Evolutionary conservation across 2,113 vertebrate genomes (phyloP).

Genomic region (Phoxinus phoxinus): DNA sequence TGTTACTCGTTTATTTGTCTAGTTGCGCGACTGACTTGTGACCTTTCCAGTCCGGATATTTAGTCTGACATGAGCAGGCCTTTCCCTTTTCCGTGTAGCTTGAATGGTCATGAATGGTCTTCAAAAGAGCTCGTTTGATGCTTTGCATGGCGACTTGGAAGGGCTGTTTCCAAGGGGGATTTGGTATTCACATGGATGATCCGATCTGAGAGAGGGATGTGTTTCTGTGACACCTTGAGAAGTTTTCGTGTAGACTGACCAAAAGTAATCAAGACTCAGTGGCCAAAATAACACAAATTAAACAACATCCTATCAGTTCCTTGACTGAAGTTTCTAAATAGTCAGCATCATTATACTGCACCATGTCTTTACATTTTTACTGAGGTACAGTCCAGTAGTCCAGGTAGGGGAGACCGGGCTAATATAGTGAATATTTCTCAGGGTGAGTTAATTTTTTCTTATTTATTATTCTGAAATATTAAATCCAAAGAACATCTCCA

Average conservation of each 20-base stretch:
- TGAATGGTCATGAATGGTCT: conserved; percentile 56
- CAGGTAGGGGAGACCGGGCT: neutral
- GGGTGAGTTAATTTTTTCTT: neutral
- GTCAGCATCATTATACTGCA: neutral
- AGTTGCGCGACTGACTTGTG: conserved; percentile 65
- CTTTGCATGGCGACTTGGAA: neutral
- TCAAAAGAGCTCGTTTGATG: conserved; percentile 52
- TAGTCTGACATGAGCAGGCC: conserved; percentile 67
- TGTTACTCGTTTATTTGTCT: conserved; percentile 73
- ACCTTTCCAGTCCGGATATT: conserved; percentile 72
- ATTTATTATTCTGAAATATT: neutral
- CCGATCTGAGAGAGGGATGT: neutral
- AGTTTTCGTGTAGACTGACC: neutral
- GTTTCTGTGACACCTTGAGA: neutral
- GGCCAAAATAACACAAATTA: neutral
- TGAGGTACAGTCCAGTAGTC: too few relatives aligned
- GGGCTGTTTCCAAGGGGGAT: neutral
- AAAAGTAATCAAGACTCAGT: neutral
- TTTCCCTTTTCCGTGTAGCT: conserved; percentile 66
- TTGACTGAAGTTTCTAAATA: neutral
- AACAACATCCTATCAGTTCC: neutral
- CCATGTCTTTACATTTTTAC: neutral
- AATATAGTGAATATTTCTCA: neutral
- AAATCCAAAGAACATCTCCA: neutral
- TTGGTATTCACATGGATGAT: conserved; percentile 16